Percentiles rank a stretch among this genome's conserved stretches.
Evolutionary conservation across 2,797 vertebrate species (phyloP).

Genomic region (Helicolenus hilgendorfi): DNA sequence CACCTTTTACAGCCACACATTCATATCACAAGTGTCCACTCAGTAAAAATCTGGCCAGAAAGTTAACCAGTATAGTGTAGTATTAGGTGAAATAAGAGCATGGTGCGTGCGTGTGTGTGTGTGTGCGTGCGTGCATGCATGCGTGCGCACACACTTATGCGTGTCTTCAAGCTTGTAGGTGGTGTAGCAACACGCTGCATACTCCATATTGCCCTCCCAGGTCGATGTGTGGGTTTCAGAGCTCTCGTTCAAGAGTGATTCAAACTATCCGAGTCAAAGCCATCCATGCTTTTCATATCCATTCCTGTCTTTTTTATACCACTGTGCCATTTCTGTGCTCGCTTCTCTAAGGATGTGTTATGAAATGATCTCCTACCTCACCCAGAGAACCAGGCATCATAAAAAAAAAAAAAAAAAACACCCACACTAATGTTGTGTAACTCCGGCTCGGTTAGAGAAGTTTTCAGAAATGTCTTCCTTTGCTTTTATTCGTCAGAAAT

Average conservation of each 20-base stretch:
- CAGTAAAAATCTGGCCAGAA: conserved; percentile 30
- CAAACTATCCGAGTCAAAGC: conserved; percentile 85
- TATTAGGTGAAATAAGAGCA: conserved; percentile 34
- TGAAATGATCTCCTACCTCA: conserved; percentile 88
- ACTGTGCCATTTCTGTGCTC: conserved; percentile 70
- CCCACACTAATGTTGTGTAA: conserved; percentile 90
- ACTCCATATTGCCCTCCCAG: conserved; percentile 76
- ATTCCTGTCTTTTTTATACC: conserved; percentile 74
- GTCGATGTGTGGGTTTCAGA: conserved; percentile 87
- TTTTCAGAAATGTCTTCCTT: conserved; percentile 66
- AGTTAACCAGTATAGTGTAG: conserved; percentile 11
- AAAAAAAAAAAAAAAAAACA: conserved; percentile 67
- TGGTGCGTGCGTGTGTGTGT: not conserved
- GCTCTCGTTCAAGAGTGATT: conserved; percentile 84
- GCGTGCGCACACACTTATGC: conserved; percentile 19
- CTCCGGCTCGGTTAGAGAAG: conserved; percentile 71
- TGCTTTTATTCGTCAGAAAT: conserved; percentile 21
- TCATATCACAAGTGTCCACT: conserved; percentile 33
- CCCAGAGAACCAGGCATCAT: conserved; percentile 80
- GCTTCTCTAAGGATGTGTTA: conserved; percentile 89
- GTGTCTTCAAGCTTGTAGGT: conserved; percentile 82
- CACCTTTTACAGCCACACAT: conserved; percentile 7
- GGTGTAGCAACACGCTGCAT: conserved; percentile 70
- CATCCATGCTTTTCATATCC: conserved; percentile 80
- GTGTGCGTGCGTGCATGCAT: conserved; percentile 13